phyloP scores from a whole-genome alignment of 2,888 invertebrate genomes.

The Troilus luridus region DNA sequence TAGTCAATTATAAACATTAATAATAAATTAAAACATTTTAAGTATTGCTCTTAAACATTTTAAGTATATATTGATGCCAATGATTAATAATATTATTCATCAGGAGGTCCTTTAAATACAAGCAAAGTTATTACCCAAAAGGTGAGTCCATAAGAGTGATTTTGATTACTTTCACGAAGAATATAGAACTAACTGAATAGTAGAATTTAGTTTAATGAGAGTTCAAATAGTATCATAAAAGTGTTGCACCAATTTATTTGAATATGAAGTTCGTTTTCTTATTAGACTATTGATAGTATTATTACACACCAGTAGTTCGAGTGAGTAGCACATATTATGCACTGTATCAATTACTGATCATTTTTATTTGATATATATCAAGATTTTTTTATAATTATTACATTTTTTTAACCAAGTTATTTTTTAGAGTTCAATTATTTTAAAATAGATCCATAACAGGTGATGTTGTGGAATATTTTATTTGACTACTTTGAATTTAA shows the following conservation, averaged over 20 bases:
- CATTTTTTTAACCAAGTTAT: background rate
- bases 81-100: slow-evolving; percentile 4
- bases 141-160: background rate
- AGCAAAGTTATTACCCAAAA: background rate
- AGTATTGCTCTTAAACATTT: background rate
- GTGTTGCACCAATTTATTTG: background rate
- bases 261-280: background rate
- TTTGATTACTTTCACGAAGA: background rate
- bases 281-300: background rate
- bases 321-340: background rate
- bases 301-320: slow-evolving; percentile 19
- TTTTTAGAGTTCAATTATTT: background rate
- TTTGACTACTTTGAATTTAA: background rate
- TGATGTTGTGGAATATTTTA: background rate
- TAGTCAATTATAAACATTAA: background rate
- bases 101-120: background rate
- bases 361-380: background rate
- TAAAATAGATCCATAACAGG: no score
- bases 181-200: background rate
- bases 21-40: background rate
- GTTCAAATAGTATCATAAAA: background rate
- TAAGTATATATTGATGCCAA: background rate
- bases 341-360: background rate
- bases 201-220: background rate
- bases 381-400: background rate